Evolutionary conservation across 2,888 invertebrate genomes (phyloP).

Genomic region (Axea sp.): DNA sequence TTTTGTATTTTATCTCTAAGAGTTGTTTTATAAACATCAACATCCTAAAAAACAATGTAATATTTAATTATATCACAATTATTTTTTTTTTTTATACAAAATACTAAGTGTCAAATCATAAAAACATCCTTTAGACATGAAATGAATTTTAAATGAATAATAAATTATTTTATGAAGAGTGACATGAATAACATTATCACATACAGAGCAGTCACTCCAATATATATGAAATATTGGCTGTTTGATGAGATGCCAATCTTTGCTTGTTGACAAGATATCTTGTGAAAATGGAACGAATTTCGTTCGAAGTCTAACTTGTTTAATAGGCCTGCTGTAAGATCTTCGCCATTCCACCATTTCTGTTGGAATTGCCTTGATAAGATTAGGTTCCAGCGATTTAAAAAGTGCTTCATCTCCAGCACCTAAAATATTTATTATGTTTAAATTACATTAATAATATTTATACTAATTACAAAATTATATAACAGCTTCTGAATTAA

Average conservation of each 20-base stretch:
- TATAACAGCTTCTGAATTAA: too few relatives aligned
- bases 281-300: constrained; percentile 90
- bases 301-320: constrained; percentile 90
- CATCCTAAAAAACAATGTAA: constrained; percentile 83
- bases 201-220: constrained; percentile 96
- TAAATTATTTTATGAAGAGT: constrained; percentile 9
- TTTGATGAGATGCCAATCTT: constrained; percentile 89
- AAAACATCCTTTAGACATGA: too few relatives aligned
- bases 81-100: too few relatives aligned
- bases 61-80: too few relatives aligned
- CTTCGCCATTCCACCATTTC: constrained; percentile 96
- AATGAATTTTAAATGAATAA: constrained; percentile 7
- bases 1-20: constrained; percentile 93
- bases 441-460: constrained; percentile 4
- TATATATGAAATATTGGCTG: constrained; percentile 96
- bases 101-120: too few relatives aligned
- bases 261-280: constrained; percentile 86
- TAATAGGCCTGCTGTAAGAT: constrained; percentile 91
- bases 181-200: constrained; percentile 69
- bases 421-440: constrained; percentile 80
- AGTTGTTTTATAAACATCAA: constrained; percentile 92
- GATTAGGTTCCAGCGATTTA: constrained; percentile 88
- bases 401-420: constrained; percentile 92
- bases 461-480: background rate
- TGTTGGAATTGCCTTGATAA: constrained; percentile 89